Base-by-base conservation (phyloP, 2,113 vertebrate species). In the Vanacampus margaritifer region DNA sequence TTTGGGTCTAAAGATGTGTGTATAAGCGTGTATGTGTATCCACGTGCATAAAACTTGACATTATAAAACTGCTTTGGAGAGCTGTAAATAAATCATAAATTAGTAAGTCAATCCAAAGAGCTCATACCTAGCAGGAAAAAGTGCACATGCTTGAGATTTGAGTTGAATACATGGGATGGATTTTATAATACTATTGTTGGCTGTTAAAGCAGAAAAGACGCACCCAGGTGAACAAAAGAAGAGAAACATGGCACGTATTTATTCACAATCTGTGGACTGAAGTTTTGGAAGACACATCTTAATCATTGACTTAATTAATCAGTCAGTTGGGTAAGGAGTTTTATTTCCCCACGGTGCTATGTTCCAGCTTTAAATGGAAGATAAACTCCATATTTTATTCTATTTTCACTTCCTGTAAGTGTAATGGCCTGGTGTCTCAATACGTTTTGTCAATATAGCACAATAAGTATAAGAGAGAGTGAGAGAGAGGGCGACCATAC, bases 41-140 rank as follows among this genome's bases (percentile, higher is more conserved):
- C 62, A 51, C 67, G 7, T 69, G 65, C 61, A 39, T 73, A 51
- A 76, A 79, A 68, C 72, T 78, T 78, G 79, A 84, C 83, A 91
- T 90, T 87, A 86, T 79, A 73, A 14, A 92, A 85, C 90, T 84
- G 77, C 81, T 83, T 80, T 63, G n/a, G 43, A 76, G 80, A 83
- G 79, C 71, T 65, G 89, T 93, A 91, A 94, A 94, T 91, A 93
- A 92, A 92, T 91, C 75, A 94, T 92, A 91, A 93, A 92, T 84
- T 90, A 39, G 43, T 74, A 65, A 66, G 73, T 92, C 58, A 75
- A 79, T 73, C 68, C 53, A 84, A 79, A 65, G 12, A 79, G 1
- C 4, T 65, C 28, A 12, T 51, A 36, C 17, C 2, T 9, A 19
- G 59, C 16, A 28, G n/a, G 26, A 64, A 24, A 39, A 61, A 39